These are phyloP conservation scores for Cavia aperea DNA, from an alignment of 2,113 vertebrate species.

Conservation along the genomic window DNA sequence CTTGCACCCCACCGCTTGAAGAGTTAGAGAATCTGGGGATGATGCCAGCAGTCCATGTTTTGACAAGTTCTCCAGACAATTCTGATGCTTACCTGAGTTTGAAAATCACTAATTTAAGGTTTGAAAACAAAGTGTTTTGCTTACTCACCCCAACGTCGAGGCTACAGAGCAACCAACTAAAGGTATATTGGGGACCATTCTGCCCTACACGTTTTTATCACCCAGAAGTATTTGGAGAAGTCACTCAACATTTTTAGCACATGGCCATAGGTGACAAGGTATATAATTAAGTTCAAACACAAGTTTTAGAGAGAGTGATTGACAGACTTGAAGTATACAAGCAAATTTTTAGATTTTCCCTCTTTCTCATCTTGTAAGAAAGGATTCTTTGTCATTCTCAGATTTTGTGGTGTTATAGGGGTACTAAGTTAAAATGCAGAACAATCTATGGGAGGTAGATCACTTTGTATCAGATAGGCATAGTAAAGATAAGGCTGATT, in stretches of 20 bases:
- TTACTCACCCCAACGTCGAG: neutral
- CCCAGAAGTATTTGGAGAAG: neutral
- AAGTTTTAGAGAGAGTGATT: neutral
- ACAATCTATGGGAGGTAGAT: neutral
- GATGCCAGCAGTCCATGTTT: neutral
- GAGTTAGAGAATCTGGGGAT: neutral
- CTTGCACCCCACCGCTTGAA: neutral
- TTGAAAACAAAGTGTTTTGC: neutral
- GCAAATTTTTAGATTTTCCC: neutral
- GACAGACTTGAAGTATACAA: neutral
- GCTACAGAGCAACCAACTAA: neutral
- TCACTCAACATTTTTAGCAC: neutral
- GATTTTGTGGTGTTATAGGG: neutral
- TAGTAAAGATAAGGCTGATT: neutral
- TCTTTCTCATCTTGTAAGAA: neutral
- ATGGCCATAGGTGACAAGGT: neutral
- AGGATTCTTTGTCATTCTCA: neutral
- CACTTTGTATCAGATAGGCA: neutral
- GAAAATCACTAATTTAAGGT: neutral
- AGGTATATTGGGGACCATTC: neutral
- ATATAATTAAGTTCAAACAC: neutral
- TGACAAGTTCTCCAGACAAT: neutral
- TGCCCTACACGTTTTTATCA: neutral
- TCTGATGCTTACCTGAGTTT: neutral
- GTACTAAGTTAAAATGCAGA: neutral